These are phyloP conservation scores for Brevimyrus niger DNA, from an alignment of 2,113 vertebrate genomes.

Conservation along the genomic window DNA sequence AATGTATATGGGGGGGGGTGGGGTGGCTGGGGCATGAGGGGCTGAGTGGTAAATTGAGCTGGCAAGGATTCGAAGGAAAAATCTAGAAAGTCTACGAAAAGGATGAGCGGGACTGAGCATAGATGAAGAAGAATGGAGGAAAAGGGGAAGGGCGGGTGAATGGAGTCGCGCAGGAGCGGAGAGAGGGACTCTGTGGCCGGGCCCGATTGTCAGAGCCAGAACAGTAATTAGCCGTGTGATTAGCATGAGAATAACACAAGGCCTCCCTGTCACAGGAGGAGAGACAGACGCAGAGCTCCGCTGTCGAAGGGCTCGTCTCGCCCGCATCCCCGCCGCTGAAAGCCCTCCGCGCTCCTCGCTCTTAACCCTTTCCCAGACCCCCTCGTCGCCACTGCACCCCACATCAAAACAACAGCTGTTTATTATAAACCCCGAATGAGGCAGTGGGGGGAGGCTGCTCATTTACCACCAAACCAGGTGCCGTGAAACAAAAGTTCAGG, in stretches of 20 bases:
- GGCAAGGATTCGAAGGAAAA: not conserved
- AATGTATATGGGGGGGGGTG: not conserved
- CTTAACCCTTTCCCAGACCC: conserved; percentile 16
- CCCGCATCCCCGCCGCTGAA: conserved; percentile 18
- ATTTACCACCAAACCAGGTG: conserved; percentile 20
- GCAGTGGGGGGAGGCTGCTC: not conserved
- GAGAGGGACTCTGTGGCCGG: conserved; percentile 9
- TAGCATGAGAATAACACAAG: conserved; percentile 30
- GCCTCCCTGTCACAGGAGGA: conserved; percentile 13
- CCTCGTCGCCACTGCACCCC: not conserved
- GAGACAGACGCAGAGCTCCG: conserved; percentile 15
- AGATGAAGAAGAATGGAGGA: not conserved
- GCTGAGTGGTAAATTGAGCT: not conserved
- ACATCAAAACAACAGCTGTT: conserved; percentile 24
- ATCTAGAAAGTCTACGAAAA: not conserved
- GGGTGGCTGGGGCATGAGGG: not conserved
- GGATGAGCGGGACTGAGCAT: not conserved
- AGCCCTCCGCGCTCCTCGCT: not conserved
- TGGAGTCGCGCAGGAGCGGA: not conserved
- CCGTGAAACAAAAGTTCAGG: conserved; percentile 12
- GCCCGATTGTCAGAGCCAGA: conserved; percentile 12
- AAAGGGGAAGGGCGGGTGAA: not conserved
- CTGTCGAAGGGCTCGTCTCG: not conserved
- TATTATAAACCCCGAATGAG: conserved; percentile 16
- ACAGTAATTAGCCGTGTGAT: conserved; percentile 26